Base-by-base conservation (phyloP, 1,140 invertebrate genomes). In the Drosophila aff. region DNA sequence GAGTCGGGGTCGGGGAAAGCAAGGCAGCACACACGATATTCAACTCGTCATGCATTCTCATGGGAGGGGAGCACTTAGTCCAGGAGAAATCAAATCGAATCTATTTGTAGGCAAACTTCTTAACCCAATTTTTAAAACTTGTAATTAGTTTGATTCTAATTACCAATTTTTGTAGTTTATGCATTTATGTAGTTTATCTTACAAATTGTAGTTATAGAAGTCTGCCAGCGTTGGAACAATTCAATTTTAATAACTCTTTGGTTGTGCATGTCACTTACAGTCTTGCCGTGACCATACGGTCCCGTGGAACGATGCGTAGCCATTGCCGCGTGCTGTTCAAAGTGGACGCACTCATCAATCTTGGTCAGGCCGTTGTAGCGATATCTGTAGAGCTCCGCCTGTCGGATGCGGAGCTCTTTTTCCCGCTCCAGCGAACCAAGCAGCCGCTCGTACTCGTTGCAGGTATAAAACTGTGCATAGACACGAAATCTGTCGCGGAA, bases 381-480 rank as follows among this genome's bases (percentile, higher is more conserved):
- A 93, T 98, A 98, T 68, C 96, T 96, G 82, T 96, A 95, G 43
- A 99, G 93, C 93, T 98, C 97, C 11, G 96, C 95, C 23, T 98
- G 94, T 59, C 97, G 94, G 76, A 96, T 94, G 77, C 97, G 95
- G 53, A 98, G 93, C 93, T 98, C 96, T 87, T 96, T 95, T 93
- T 98, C 97, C 72, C 96, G 95, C 93, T 97, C 96, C 55, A 98
- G 92, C 74, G 96, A 97, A 23, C 94, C 94, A 44, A 97, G 93
- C 55, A 98, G 95, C 66, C 96, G 95, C 75, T 97, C 96, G 86
- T 98, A 96, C 93, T 98, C 97, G 68, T 95, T 94, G 36, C 96
- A 95, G 1, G 97, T 96, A 85, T 97, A 96, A 94, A 98, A 98
- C 91, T 98, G 97, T 28, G 97, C 96, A 92, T 98, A 97, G 46